Conservation (phyloP, 2,888 invertebrate genomes). For the Linyphia triangularis region DNA sequence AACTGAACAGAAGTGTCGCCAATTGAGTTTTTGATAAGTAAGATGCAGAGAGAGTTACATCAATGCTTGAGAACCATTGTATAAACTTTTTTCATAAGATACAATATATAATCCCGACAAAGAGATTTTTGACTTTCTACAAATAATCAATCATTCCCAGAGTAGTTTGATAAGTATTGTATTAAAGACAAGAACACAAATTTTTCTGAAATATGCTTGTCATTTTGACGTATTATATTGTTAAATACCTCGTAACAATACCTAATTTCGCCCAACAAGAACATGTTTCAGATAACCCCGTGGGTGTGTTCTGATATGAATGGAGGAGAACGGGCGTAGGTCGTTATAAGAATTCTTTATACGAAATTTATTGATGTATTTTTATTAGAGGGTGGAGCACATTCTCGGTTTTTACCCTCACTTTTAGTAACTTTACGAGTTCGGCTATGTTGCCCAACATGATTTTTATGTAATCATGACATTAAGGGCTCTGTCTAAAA, state of each 20-base stretch:
- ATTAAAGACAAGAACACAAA: not conserved
- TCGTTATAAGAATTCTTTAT: not conserved
- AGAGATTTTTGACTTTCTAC: too few relatives aligned
- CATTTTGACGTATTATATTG: constrained; percentile 23
- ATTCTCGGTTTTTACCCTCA: constrained; percentile 3
- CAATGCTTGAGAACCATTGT: too few relatives aligned
- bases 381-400: constrained; percentile 2
- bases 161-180: not conserved
- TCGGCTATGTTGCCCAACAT: too few relatives aligned
- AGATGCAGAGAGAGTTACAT: too few relatives aligned
- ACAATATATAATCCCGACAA: too few relatives aligned
- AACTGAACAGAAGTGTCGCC: too few relatives aligned
- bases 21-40: too few relatives aligned
- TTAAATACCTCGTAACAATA: constrained; percentile 53
- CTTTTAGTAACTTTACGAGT: constrained; percentile 7
- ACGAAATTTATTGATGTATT: not conserved
- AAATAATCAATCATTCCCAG: not conserved
- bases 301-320: constrained; percentile 17
- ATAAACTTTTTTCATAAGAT: not conserved
- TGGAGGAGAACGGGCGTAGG: not conserved
- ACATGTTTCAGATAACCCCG: not conserved
- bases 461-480: too few relatives aligned
- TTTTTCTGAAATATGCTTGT: constrained; percentile 1
- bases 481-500: too few relatives aligned
- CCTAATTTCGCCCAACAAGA: not conserved